A percentile compares a stretch with the other conserved stretches of the same genome.
These are phyloP conservation scores for Sylvilagus floridanus DNA, from an alignment of 2,797 vertebrate genomes.

Conservation along the genomic window DNA sequence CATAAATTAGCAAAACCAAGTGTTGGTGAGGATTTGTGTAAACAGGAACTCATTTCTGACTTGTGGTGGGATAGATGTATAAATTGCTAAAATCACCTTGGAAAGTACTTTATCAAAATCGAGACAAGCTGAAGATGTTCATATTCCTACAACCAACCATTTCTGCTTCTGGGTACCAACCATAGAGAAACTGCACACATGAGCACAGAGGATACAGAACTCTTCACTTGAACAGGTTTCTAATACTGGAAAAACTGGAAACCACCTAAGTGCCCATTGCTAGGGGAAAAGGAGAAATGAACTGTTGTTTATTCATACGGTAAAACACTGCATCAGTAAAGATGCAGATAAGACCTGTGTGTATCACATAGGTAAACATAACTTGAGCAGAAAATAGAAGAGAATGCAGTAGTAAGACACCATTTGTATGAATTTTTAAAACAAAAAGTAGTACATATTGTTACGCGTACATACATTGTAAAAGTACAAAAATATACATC, in stretches of 20 bases:
- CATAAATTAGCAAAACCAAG: slow-evolving; percentile 41
- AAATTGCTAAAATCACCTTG: slow-evolving; percentile 51
- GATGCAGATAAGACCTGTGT: slow-evolving; percentile 23
- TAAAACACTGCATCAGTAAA: slow-evolving; percentile 49
- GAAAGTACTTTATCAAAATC: slow-evolving; percentile 26
- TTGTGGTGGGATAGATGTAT: neutral
- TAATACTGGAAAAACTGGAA: slow-evolving; percentile 61
- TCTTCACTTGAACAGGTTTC: slow-evolving; percentile 1
- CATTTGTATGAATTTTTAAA: slow-evolving; percentile 42
- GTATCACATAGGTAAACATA: slow-evolving; percentile 25
- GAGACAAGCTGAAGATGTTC: neutral
- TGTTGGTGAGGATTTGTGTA: slow-evolving; percentile 15
- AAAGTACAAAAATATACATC: slow-evolving; percentile 24
- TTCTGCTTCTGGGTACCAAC: slow-evolving; percentile 17
- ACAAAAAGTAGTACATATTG: slow-evolving; percentile 4
- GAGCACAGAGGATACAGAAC: neutral
- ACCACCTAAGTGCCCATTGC: slow-evolving; percentile 58
- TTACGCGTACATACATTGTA: slow-evolving; percentile 1
- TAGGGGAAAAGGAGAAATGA: slow-evolving; percentile 49
- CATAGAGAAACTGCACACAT: slow-evolving; percentile 25
- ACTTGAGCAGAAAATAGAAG: neutral
- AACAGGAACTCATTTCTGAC: slow-evolving; percentile 7
- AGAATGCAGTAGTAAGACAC: slow-evolving; percentile 8
- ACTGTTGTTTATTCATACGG: neutral
- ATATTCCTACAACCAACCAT: slow-evolving; percentile 7